phyloP scores from a whole-genome alignment of 2,888 invertebrate genomes.

The Temnothorax unifasciatus region DNA sequence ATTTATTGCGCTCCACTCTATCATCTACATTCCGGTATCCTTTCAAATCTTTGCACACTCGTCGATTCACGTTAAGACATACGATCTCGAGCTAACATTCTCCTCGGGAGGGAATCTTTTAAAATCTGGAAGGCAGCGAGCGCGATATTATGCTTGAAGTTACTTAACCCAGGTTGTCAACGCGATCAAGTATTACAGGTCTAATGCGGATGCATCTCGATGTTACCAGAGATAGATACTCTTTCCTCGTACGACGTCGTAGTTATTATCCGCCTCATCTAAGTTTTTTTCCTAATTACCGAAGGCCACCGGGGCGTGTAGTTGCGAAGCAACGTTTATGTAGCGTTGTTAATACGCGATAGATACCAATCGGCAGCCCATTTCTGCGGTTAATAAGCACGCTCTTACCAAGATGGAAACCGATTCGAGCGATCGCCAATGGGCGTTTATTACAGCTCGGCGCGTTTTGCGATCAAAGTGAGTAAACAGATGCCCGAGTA shows the following conservation, averaged over 20 bases:
- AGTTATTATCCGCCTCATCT: slow-evolving; percentile 13
- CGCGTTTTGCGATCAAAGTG: slow-evolving; percentile 78
- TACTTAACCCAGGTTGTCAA: background rate
- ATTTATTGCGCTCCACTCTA: slow-evolving; percentile 72
- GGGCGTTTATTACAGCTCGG: slow-evolving; percentile 69
- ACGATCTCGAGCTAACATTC: background rate
- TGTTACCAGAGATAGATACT: slow-evolving; percentile 5
- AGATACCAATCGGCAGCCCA: slow-evolving; percentile 71
- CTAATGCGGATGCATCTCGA: background rate
- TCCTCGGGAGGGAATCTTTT: background rate
- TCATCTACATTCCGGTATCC: slow-evolving; percentile 71
- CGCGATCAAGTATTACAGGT: background rate
- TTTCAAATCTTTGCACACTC: slow-evolving; percentile 65
- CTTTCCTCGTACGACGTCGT: slow-evolving; percentile 20
- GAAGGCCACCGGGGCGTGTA: slow-evolving; percentile 62
- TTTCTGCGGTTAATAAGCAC: slow-evolving; percentile 71
- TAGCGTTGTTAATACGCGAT: slow-evolving; percentile 67
- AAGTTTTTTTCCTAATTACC: slow-evolving; percentile 68
- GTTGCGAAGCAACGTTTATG: slow-evolving; percentile 63
- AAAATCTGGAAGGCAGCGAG: background rate
- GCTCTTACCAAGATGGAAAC: slow-evolving; percentile 68
- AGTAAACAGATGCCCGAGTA: slow-evolving; percentile 80
- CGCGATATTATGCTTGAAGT: background rate
- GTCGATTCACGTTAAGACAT: slow-evolving; percentile 43
- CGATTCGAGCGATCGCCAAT: slow-evolving; percentile 67